Percentiles rank a stretch among this genome's conserved stretches.
Conservation (phyloP, 1,140 invertebrate species). For the Zaprionus vittiger region DNA sequence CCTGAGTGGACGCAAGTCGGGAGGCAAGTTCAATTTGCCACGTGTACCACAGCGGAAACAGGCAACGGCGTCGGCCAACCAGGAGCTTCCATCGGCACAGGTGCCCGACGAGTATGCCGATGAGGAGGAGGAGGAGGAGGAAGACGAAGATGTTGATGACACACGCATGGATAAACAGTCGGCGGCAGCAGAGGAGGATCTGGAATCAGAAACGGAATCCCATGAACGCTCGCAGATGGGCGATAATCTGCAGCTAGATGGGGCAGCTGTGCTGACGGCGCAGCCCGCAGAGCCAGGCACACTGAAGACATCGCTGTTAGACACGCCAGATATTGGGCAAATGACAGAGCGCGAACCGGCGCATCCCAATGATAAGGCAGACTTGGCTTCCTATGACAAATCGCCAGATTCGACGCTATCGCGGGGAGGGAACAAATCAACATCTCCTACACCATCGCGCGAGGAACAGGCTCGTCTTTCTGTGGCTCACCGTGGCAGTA, state of each 20-base stretch:
- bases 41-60: constrained; percentile 65
- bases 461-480: constrained; percentile 73
- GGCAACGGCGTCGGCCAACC: constrained; percentile 33
- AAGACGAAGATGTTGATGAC: constrained; percentile 39
- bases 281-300: constrained; percentile 95
- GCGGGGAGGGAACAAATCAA: constrained; percentile 53
- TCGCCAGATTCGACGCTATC: constrained; percentile 44
- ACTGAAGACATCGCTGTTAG: constrained; percentile 94
- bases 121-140: constrained; percentile 63
- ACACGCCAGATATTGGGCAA: constrained; percentile 91
- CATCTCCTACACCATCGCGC: constrained; percentile 50
- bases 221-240: constrained; percentile 73
- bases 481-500: constrained; percentile 79
- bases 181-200: constrained; percentile 48
- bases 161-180: constrained; percentile 41
- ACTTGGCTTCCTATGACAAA: constrained; percentile 56
- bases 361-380: constrained; percentile 87
- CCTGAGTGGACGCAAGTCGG: constrained; percentile 88
- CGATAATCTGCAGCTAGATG: constrained; percentile 91
- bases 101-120: constrained; percentile 64
- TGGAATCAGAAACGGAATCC: constrained; percentile 73
- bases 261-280: constrained; percentile 89
- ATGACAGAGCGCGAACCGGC: constrained; percentile 98
- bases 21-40: constrained; percentile 78
- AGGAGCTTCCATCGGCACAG: constrained; percentile 65